Evolutionary conservation across 2,888 invertebrate genomes (phyloP).

Genomic region (Tenthredo livida): DNA sequence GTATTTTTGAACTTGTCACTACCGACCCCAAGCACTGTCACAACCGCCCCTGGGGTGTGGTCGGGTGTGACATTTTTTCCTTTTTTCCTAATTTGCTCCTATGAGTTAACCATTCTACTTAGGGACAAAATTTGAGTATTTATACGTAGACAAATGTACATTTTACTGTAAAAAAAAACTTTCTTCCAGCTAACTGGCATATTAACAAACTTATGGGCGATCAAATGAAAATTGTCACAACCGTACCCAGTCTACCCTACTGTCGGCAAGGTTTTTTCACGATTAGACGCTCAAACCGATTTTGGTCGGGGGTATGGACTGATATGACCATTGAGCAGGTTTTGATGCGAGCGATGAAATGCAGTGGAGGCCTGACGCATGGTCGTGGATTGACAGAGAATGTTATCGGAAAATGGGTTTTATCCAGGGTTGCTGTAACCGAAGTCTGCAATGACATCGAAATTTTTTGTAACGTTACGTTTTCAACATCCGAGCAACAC

Average conservation of each 20-base stretch:
- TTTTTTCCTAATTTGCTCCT: constrained; percentile 52
- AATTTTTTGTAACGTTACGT: too few species aligned
- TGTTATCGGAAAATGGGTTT: too few species aligned
- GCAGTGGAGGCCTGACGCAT: too few species aligned
- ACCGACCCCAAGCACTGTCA: constrained; percentile 58
- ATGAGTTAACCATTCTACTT: constrained; percentile 44
- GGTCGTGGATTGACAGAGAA: too few species aligned
- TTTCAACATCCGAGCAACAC: too few species aligned
- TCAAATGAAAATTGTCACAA: constrained; percentile 56
- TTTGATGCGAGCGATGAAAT: too few species aligned
- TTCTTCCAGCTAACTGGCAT: constrained; percentile 50
- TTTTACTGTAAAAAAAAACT: constrained; percentile 42
- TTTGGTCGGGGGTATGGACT: too few species aligned
- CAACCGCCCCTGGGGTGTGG: constrained; percentile 59
- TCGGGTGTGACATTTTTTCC: constrained; percentile 57
- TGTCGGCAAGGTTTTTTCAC: too few species aligned
- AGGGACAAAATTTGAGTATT: constrained; percentile 46
- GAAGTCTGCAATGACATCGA: too few species aligned
- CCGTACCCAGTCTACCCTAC: constrained; percentile 53
- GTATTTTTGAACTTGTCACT: constrained; percentile 45
- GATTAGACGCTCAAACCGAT: too few species aligned
- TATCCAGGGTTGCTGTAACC: too few species aligned
- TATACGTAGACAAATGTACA: constrained; percentile 43
- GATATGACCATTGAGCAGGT: too few species aligned
- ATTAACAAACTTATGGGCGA: constrained; percentile 51